Evolutionary conservation across 2,113 vertebrate species (phyloP).

Genomic region (Shinisaurus crocodilurus): DNA sequence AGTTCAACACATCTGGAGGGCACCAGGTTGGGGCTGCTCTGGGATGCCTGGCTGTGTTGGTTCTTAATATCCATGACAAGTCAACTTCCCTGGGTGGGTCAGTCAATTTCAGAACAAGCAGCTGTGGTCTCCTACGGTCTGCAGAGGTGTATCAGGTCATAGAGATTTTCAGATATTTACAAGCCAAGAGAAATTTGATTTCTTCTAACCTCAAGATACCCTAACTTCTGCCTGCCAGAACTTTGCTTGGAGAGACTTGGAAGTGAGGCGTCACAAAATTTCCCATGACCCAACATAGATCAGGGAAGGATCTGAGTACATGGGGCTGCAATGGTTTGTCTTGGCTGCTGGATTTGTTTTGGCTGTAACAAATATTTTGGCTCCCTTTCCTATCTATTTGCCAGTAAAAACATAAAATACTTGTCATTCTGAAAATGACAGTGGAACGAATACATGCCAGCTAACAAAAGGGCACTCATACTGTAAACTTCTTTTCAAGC

Average conservation of each 20-base stretch:
- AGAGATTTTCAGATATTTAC: constrained; percentile 5
- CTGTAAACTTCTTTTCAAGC: constrained; percentile 52
- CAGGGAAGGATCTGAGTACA: constrained; percentile 62
- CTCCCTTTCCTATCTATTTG: constrained; percentile 61
- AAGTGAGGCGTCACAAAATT: constrained; percentile 54
- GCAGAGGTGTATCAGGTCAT: neutral
- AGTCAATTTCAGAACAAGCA: neutral
- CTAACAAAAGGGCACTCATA: constrained; percentile 69
- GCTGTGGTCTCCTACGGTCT: neutral
- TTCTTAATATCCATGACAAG: neutral
- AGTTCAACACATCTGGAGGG: too few species aligned
- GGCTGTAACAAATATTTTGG: constrained; percentile 70
- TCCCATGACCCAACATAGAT: constrained; percentile 61
- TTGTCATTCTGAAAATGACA: constrained; percentile 67
- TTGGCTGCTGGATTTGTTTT: constrained; percentile 66
- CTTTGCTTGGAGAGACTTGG: constrained; percentile 36
- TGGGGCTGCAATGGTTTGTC: constrained; percentile 60
- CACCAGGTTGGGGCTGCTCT: too few species aligned
- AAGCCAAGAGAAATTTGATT: constrained; percentile 38
- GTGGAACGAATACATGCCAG: constrained; percentile 64
- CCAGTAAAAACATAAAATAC: constrained; percentile 72
- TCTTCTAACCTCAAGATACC: constrained; percentile 41
- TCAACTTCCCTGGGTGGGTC: constrained; percentile 4
- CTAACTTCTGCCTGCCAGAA: constrained; percentile 27
- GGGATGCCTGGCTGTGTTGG: neutral